Conservation (phyloP, 2,797 vertebrate genomes). For the Octomys mimax region DNA sequence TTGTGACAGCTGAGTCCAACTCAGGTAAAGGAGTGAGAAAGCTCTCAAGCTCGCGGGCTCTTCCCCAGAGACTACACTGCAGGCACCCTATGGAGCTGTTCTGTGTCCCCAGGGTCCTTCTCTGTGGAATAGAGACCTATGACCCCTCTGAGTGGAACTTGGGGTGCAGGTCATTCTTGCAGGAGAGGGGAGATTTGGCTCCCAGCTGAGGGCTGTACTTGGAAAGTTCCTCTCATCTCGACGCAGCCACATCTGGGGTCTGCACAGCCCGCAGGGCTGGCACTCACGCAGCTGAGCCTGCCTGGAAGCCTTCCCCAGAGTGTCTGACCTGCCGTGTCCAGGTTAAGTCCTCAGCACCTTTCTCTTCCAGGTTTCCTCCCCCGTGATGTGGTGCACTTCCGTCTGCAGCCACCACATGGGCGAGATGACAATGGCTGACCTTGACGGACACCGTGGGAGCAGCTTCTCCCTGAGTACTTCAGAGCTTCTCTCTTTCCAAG, state of each 20-base stretch:
- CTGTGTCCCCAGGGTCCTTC: not conserved
- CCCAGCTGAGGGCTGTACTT: not conserved
- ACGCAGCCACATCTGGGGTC: not conserved
- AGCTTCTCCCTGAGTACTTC: too few relatives aligned
- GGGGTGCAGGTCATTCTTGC: not conserved
- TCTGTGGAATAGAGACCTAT: not conserved
- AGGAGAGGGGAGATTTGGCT: not conserved
- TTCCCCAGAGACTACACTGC: not conserved
- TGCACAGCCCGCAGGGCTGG: not conserved
- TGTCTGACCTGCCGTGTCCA: too few relatives aligned
- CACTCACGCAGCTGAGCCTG: too few relatives aligned
- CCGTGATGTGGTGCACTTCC: fast-evolving
- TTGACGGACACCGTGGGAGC: not conserved
- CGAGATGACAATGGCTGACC: too few relatives aligned
- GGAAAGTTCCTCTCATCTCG: not conserved
- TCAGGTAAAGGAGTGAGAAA: not conserved
- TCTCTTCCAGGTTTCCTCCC: not conserved
- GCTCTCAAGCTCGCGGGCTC: not conserved
- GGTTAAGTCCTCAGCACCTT: fast-evolving
- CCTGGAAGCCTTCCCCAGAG: too few relatives aligned
- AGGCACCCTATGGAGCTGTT: not conserved
- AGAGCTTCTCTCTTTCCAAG: too few relatives aligned
- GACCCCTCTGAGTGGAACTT: not conserved
- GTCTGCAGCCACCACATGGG: not conserved
- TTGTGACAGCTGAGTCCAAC: not conserved